Evolutionary conservation across 23 tunicate species (phyloP).

Genomic region (Trididemnum clinides): DNA sequence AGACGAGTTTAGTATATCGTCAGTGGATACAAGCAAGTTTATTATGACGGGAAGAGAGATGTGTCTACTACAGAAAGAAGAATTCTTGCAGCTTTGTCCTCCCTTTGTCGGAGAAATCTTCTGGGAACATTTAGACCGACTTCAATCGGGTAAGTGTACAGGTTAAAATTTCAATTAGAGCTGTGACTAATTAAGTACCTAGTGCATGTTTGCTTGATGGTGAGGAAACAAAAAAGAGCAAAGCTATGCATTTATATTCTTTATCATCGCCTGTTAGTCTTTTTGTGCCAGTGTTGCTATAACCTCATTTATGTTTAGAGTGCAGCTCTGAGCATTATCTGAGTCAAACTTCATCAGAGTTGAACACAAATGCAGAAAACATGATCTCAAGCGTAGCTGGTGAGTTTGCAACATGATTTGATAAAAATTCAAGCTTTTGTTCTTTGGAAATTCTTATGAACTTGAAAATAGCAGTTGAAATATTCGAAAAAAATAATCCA

Average conservation of each 20-base stretch:
- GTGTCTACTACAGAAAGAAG: constrained; percentile 64
- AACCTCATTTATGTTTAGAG: neutral
- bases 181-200: too few relatives aligned
- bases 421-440: too few relatives aligned
- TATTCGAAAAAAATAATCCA: too few relatives aligned
- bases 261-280: too few relatives aligned
- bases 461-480: too few relatives aligned
- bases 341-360: neutral
- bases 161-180: too few relatives aligned
- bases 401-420: too few relatives aligned
- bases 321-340: neutral
- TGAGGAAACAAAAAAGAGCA: too few relatives aligned
- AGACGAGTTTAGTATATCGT: constrained; percentile 77
- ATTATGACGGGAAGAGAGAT: constrained; percentile 46
- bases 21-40: constrained; percentile 76
- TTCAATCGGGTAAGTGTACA: constrained; percentile 54
- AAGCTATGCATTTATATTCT: too few relatives aligned
- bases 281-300: too few relatives aligned
- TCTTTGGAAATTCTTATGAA: too few relatives aligned
- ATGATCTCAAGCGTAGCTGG: neutral
- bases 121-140: constrained; percentile 71
- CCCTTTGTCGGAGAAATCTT: constrained; percentile 90
- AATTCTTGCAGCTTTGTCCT: constrained; percentile 68
- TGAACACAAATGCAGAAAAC: neutral
- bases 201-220: too few relatives aligned